Conservation (phyloP, 2,888 invertebrate species). For the Netelia melanura region DNA sequence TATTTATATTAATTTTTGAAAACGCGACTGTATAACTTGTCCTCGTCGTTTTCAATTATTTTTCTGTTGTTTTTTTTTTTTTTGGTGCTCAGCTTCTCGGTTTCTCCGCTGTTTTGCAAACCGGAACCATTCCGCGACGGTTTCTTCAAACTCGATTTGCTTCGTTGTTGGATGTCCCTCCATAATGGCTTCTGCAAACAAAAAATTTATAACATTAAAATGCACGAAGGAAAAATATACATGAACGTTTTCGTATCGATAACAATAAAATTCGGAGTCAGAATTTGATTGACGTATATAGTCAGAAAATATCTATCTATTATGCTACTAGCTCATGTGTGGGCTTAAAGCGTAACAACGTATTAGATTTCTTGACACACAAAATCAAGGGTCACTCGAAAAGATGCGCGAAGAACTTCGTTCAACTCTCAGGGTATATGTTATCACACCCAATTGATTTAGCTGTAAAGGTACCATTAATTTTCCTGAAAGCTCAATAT, state of each 20-base stretch:
- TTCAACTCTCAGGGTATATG: slow-evolving; percentile 8
- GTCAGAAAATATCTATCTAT: neutral
- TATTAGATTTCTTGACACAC: no score
- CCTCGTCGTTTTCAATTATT: slow-evolving; percentile 18
- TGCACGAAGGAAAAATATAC: slow-evolving; percentile 32
- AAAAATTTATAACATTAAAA: slow-evolving; percentile 24
- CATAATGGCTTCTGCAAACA: slow-evolving; percentile 43
- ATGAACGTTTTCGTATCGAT: slow-evolving; percentile 8
- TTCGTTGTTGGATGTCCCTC: slow-evolving; percentile 37
- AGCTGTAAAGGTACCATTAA: neutral
- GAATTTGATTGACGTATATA: neutral
- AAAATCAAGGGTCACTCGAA: no score
- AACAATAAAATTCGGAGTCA: slow-evolving; percentile 1
- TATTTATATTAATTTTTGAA: slow-evolving; percentile 16
- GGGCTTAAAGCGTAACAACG: no score
- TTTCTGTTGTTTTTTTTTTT: slow-evolving; percentile 21
- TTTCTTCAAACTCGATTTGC: slow-evolving; percentile 46
- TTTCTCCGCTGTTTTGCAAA: slow-evolving; percentile 47
- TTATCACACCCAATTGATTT: slow-evolving; percentile 10
- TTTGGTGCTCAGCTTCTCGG: slow-evolving; percentile 38
- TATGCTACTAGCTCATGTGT: no score
- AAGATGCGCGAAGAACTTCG: neutral
- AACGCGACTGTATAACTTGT: slow-evolving; percentile 6
- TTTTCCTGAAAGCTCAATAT: slow-evolving; percentile 13
- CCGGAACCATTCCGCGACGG: slow-evolving; percentile 49